Percentiles rank a stretch among this genome's conserved stretches.
phyloP scores from a whole-genome alignment of 2,888 invertebrate species.

The Cantharis rustica region DNA sequence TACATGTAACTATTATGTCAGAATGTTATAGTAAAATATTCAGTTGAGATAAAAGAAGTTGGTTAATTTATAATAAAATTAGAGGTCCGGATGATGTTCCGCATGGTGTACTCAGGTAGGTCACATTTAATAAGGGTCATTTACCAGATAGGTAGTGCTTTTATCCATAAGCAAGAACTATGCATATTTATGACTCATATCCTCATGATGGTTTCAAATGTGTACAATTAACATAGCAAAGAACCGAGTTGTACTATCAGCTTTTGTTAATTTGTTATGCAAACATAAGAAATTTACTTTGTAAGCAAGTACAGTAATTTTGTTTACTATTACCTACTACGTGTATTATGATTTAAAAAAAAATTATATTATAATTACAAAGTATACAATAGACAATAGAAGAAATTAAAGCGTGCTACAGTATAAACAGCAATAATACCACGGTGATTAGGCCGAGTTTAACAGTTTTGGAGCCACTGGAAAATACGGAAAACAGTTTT shows the following conservation, averaged over 20 bases:
- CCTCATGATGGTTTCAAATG: conserved; percentile 1
- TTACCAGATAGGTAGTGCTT: conserved; percentile 16
- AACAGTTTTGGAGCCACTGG: too few relatives aligned
- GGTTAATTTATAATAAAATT: not conserved
- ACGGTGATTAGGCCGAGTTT: too few relatives aligned
- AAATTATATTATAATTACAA: not conserved
- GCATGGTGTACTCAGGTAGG: conserved; percentile 22
- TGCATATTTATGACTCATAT: conserved; percentile 17
- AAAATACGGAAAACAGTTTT: too few relatives aligned
- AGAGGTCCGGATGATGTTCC: conserved; percentile 23
- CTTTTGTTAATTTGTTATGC: not conserved
- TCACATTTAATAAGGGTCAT: conserved; percentile 25
- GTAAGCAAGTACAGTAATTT: not conserved
- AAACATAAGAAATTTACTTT: not conserved
- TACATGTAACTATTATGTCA: too few relatives aligned
- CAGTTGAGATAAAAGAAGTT: not conserved
- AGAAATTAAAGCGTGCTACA: too few relatives aligned
- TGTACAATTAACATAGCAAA: not conserved
- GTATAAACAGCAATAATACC: too few relatives aligned
- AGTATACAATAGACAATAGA: too few relatives aligned
- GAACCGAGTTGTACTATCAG: not conserved
- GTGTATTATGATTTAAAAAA: not conserved
- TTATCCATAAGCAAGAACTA: conserved; percentile 6
- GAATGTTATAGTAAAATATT: too few relatives aligned
- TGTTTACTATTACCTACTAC: not conserved